Evolutionary conservation across 2,797 vertebrate species (phyloP), one percentile per base, ranked within the genome.

Genomic region (Oreochromis grahami): DNA sequence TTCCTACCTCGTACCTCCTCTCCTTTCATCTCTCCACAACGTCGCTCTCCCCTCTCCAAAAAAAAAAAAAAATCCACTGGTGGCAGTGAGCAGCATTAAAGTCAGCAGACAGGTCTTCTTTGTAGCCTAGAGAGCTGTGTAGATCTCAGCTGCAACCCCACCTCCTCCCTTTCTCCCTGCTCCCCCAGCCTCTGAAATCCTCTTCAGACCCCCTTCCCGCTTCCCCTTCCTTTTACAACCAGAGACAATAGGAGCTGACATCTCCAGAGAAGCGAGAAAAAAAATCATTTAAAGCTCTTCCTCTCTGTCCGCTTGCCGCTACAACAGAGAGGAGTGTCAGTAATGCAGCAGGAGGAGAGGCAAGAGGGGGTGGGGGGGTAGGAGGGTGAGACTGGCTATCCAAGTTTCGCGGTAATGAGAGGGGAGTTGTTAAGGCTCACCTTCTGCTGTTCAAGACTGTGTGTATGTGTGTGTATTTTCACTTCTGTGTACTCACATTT

Each of bases 241-340:
- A 84, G 80, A 87, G 90, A 92, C 89, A 93, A 93, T 90, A 82
- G 92, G 88, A 92, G 77, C 89, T 92, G 94, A 94, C 94, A 93
- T 91, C 91, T 93, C 92, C 82, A 92, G 86, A 91, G 92, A 89
- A 87, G 78, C 74, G 63, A 90, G 84, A 60, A 82, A 85, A 83
- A 93, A 91, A 90, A 87, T 90, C 78, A 91, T 92, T 93, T 90
- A 93, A 93, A 92, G 84, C 87, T 83, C 80, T 90, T 93, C 88
- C 88, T 93, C 80, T 88, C 86, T 88, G 92, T 93, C 89, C 89
- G 72, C 79, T 81, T 32, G 83, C 87, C 6, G 41, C 86, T 80
- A 83, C 88, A 92, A 87, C 88, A 85, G 86, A 92, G 88, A 84
- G 78, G 84, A 88, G 91, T 93, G 93, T 91, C 92, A 93, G 91